Evolutionary conservation across 2,888 invertebrate species (phyloP), one percentile per base, ranked within the genome.

Genomic region (Biston stratarius): DNA sequence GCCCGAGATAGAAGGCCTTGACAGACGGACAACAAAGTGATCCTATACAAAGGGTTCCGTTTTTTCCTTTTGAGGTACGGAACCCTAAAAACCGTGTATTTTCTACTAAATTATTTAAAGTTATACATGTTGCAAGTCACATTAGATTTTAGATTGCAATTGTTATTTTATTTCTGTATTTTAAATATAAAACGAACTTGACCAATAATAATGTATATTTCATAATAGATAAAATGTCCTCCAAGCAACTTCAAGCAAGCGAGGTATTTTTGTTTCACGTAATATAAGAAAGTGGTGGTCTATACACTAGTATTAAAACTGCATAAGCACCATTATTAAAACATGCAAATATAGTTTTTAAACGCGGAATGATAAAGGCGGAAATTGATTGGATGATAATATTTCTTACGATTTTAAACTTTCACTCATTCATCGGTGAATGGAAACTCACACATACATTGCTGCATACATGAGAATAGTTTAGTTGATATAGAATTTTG

Each of bases 381-480:
- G 68, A 58, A 69, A 67, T 80, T 38, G 24, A 48, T n/a, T 77
- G 64, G 10, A n/a, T 9, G 5, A 34, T 14, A n/a, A 42, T 34
- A 57, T 33, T 57, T 55, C 47, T 71, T 75, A 63, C 59, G 70
- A 40, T 62, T 14, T 51, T 72, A 71, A 70, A 75, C 70, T 75
- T 72, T 75, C 74, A 70, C 68, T 66, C 60, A 48, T 61, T 64
- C 52, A 57, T 74, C 69, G 75, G 86, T 81, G 87, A 87, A 87
- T 87, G 87, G 87, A 75, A 73, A 83, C 83, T 67, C 81, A 82
- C 83, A 85, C 84, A 77, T 71, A 67, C 71, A 59, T 45, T 72
- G 55, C 65, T 57, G 6, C 69, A 72, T 71, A 67, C 71, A 70
- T 70, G 55, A 62, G 40, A 40, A 6, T 6, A n/a, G 57, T 42